A percentile compares a stretch with the other conserved stretches of the same genome.
Evolutionary conservation across 1,140 invertebrate genomes (phyloP).

Genomic region (Pissodes strobi): DNA sequence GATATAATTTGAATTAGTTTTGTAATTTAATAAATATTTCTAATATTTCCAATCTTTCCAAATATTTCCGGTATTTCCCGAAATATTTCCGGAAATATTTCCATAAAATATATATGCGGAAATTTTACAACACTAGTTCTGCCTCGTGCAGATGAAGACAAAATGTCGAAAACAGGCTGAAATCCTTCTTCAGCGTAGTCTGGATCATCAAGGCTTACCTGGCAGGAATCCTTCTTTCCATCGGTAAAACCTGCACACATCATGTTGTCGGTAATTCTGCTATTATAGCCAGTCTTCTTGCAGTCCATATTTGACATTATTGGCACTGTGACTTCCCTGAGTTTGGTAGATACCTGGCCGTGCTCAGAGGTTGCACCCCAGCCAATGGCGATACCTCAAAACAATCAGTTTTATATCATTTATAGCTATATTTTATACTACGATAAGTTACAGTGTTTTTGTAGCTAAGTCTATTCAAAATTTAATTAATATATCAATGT

Average conservation of each 20-base stretch:
- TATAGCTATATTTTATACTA: background rate
- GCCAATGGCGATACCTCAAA: constrained; percentile 64
- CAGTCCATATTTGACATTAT: constrained; percentile 75
- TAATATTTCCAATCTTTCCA: no score
- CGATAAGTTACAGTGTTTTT: background rate
- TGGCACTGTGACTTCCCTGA: constrained; percentile 69
- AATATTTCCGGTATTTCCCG: no score
- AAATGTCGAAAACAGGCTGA: no score
- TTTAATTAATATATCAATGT: no score
- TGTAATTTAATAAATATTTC: no score
- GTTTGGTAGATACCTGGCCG: constrained; percentile 60
- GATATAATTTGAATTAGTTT: background rate
- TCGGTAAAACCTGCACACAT: constrained; percentile 79
- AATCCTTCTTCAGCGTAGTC: no score
- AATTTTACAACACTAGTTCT: background rate
- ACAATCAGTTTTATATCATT: background rate
- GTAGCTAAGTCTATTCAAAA: no score
- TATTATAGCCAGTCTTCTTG: constrained; percentile 68
- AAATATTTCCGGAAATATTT: no score
- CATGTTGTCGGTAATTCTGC: constrained; percentile 83
- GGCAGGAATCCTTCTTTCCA: constrained; percentile 77
- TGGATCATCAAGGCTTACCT: no score
- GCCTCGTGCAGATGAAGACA: no score
- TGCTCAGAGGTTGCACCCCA: constrained; percentile 67
- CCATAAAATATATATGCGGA: background rate